Evolutionary conservation across 2,113 vertebrate genomes (phyloP), one percentile per base, ranked within the genome.

Genomic region (Saiga tatarica): DNA sequence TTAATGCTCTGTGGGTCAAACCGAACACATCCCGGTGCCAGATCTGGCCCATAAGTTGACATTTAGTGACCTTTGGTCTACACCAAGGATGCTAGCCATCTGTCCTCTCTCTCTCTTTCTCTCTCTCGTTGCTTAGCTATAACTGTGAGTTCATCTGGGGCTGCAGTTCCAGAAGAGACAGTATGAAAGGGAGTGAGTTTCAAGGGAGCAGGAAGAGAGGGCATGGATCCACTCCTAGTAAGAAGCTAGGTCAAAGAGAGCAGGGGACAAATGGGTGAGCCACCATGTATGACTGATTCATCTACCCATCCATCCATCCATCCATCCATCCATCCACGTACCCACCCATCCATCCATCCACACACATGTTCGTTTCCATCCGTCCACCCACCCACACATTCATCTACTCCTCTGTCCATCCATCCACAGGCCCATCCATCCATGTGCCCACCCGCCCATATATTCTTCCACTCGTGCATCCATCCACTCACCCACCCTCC

Each of bases 331-430:
- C 6, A 60, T 14, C 26, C 26, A 60, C 2, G 0, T 28, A 23
- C 15, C 15, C 12, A 64, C 1, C 15, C 25, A 55, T 1, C 30
- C 12, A 36, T 19, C 11, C 17, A 21, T 6, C 9, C 10, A n/a
- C n/a, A n/a, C n/a, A n/a, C n/a, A n/a, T n/a, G n/a, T n/a, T n/a
- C n/a, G n/a, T n/a, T n/a, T n/a, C n/a, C n/a, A n/a, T n/a, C 42
- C 45, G 39, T 50, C 42, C 16, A 45, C 17, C 16, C 19, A 71
- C 0, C 5, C 33, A 55, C 1, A 16, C 7, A 50, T 45, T 39
- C 6, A 9, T 33, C 45, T 11, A 3, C 14, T 7, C 6, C 3
- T 19, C 8, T 4, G 16, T 1, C n/a, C 85, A 83, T 19, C 28
- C 21, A 6, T 25, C 21, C 33, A 62, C n/a, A 36, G 4, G 4